Base-by-base conservation (phyloP, 2,888 invertebrate genomes). In the Platycnemis pennipes region DNA sequence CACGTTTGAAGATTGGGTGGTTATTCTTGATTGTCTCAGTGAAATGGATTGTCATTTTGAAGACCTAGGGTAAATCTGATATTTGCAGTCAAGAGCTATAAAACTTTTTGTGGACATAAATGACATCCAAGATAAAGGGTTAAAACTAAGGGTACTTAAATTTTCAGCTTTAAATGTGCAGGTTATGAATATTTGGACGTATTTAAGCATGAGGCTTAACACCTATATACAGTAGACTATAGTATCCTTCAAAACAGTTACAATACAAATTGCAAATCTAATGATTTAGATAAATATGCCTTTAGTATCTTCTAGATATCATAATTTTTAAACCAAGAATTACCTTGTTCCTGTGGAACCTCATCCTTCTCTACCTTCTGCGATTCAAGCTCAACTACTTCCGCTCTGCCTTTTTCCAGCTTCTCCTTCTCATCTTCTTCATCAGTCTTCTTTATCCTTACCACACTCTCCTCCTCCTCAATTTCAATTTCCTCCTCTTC, bases 331-430 rank as follows among this genome's bases (percentile, higher is more conserved):
- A 94, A 85, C 86, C 46, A 49, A 45, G 42, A 31, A 45, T 94
- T 94, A 86, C 86, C 94, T 94, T 94, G 26, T 31, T 86, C 26
- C 8, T 22, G 53, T 13, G 56, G 91, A 94, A 94, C 95, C 88
- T 94, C 94, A 56, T 69, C 88, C 86, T 94, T 91, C 11, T 88
- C 94, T n/a, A 94, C 94, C 37, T 37, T 88, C 63, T 95, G 94
- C 77, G 95, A 95, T 95, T 94, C 95, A 95, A 96, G 96, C 96
- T 96, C 95, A 96, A 96, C 95, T 95, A 96, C 96, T 94, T 96
- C 95, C 95, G 95, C 94, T 46, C 94, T 95, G 94, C 94, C 94
- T 85, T 95, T 95, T 95, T 95, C 94, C 94, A 95, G 85, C 46
- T 94, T 94, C 2, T 22, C 31, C 37, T 94, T 94, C n/a, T 94